Base-by-base conservation (phyloP, 2,888 invertebrate genomes). In the Aspidiotus destructor region DNA sequence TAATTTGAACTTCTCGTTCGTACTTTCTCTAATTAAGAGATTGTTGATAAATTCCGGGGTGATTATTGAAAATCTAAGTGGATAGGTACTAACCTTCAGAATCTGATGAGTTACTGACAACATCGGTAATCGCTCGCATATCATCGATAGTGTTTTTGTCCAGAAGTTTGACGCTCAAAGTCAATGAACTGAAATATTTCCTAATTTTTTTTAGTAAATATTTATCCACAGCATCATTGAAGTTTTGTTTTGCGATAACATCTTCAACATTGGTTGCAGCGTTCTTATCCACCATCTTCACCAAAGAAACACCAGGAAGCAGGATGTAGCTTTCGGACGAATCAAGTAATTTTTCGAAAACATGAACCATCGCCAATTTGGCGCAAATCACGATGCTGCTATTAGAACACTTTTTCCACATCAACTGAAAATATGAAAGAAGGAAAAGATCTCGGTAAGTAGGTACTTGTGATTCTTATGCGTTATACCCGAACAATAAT, bases 311-410 rank as follows among this genome's bases (percentile, higher is more conserved):
- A 71, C 90, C 90, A 0, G 89, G 87, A 9, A 88, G 75, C 11
- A 91, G 81, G 71, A 81, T 82, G 7, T 87, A 81, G 41, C 72
- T 72, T 76, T 72, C 70, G 75, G 86, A 86, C 73, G 86, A 84
- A 13, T 70, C 72, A 3, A 28, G 5, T 44, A 90, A 75, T 61
- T 85, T 84, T 75, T 90, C 89, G 71, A 91, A 81, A 74, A 89
- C 84, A 7, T 86, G 86, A 1, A 89, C 83, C 60, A 88, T 83
- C 74, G 89, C 89, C 71, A 90, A 79, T 75, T 90, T 91, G 53
- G 90, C 78, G 75, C 91, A 91, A 75, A 87, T 87, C 40, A 86
- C 80, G 75, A 85, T 88, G 74, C 86, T 84, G 0, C 80, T 78
- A 40, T 80, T 80, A 53, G 79, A 79, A 76, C 86, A 86, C 71